Conservation (phyloP, 2,888 invertebrate species). For the Drosophila kanekoi region DNA sequence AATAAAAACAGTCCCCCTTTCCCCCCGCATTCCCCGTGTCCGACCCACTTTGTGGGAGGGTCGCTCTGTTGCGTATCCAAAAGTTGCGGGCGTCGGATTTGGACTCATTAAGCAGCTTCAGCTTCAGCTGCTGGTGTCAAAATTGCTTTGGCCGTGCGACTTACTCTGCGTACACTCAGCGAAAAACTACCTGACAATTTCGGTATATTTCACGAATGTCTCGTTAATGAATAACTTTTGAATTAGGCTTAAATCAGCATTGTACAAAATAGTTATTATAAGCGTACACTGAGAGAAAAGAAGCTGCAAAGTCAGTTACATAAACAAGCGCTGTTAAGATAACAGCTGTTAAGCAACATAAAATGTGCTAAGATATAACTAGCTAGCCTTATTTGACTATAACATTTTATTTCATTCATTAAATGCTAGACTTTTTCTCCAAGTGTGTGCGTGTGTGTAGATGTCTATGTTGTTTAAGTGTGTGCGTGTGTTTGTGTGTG, state of each 20-base stretch:
- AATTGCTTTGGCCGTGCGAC: conserved; percentile 47
- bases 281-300: no score
- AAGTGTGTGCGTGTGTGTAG: conserved; percentile 13
- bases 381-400: no score
- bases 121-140: conserved; percentile 71
- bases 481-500: conserved; percentile 30
- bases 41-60: conserved; percentile 1
- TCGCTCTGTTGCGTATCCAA: conserved; percentile 30
- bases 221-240: no score
- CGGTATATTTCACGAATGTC: no score
- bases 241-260: no score
- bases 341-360: no score
- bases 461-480: conserved; percentile 14
- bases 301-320: no score
- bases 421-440: not conserved
- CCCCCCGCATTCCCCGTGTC: not conserved
- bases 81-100: conserved; percentile 72
- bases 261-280: no score
- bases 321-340: no score
- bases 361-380: no score
- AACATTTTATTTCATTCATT: no score
- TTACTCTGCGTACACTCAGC: conserved; percentile 9
- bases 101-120: conserved; percentile 73
- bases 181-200: not conserved
- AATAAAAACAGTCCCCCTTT: conserved; percentile 17